Conservation (phyloP, 2,888 invertebrate genomes). For the Seira sanloemensis region DNA sequence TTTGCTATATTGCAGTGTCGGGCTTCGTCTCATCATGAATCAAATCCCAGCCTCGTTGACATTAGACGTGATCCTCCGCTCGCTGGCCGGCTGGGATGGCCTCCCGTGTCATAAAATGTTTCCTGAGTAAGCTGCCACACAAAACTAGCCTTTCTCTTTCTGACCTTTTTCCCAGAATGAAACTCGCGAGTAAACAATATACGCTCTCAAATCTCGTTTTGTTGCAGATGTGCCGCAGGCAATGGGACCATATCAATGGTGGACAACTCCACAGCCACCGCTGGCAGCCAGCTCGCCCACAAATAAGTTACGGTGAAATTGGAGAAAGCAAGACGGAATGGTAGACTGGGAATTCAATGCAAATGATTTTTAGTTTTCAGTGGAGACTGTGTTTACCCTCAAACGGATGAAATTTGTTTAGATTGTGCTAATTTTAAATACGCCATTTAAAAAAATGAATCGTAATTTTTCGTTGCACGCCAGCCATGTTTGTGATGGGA, state of each 20-base stretch:
- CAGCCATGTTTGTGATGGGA: no score
- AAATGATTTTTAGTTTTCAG: not conserved
- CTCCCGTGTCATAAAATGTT: constrained; percentile 74
- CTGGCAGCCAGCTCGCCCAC: not conserved
- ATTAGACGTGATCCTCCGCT: constrained; percentile 71
- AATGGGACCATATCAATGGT: constrained; percentile 49
- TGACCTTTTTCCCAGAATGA: no score
- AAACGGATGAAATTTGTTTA: not conserved
- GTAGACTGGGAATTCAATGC: not conserved
- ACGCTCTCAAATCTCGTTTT: not conserved
- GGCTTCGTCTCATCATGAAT: constrained; percentile 73
- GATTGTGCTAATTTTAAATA: not conserved
- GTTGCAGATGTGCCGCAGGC: constrained; percentile 31
- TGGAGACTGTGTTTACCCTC: not conserved
- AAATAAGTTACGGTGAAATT: not conserved
- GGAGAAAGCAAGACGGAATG: not conserved
- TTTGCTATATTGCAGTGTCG: constrained; percentile 69
- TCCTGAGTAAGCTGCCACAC: constrained; percentile 69
- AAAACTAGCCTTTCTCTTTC: no score
- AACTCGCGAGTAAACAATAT: not conserved
- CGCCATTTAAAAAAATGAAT: no score
- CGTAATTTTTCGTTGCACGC: no score
- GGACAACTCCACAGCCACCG: not conserved
- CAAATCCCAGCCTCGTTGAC: constrained; percentile 73
- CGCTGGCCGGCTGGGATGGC: constrained; percentile 73